Conservation (phyloP, 2,888 invertebrate genomes). For the Acanthoscelides obtectus region DNA sequence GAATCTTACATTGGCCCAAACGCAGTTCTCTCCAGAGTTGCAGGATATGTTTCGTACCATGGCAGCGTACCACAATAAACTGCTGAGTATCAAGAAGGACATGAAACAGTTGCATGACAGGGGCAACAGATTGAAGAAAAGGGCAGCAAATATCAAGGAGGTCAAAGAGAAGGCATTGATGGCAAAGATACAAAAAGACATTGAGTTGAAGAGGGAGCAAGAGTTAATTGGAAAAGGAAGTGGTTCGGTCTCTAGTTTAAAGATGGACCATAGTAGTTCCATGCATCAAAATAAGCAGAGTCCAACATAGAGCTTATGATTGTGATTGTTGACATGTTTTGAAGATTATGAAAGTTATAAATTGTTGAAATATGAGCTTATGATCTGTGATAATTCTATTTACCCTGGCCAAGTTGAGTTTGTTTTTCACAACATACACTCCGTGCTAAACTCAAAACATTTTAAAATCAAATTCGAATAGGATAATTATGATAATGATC, state of each 20-base stretch:
- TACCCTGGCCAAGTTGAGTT: too few species aligned
- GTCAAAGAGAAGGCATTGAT: constrained; percentile 19
- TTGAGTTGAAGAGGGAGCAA: constrained; percentile 14
- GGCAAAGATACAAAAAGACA: constrained; percentile 13
- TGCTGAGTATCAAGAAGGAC: constrained; percentile 24
- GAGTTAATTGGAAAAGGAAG: constrained; percentile 12
- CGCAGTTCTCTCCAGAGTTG: constrained; percentile 23
- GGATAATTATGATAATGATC: too few species aligned
- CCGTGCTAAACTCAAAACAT: too few species aligned
- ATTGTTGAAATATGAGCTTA: too few species aligned
- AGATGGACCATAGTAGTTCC: too few species aligned
- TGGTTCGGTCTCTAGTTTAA: background rate
- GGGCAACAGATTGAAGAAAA: constrained; percentile 26
- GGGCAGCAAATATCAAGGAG: constrained; percentile 20
- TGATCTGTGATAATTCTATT: too few species aligned
- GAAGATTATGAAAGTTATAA: too few species aligned
- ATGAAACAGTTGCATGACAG: constrained; percentile 26
- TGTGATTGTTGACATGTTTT: too few species aligned
- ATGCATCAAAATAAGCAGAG: background rate
- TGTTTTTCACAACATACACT: too few species aligned
- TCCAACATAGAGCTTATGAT: too few species aligned
- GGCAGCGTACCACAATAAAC: constrained; percentile 24
- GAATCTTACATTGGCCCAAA: constrained; percentile 25
- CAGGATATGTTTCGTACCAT: constrained; percentile 26
- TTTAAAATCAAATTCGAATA: too few species aligned